A percentile compares a stretch with the other conserved stretches of the same genome.
These are phyloP conservation scores for Tridacna crocea DNA, from an alignment of 2,888 invertebrate genomes.

Conservation along the genomic window DNA sequence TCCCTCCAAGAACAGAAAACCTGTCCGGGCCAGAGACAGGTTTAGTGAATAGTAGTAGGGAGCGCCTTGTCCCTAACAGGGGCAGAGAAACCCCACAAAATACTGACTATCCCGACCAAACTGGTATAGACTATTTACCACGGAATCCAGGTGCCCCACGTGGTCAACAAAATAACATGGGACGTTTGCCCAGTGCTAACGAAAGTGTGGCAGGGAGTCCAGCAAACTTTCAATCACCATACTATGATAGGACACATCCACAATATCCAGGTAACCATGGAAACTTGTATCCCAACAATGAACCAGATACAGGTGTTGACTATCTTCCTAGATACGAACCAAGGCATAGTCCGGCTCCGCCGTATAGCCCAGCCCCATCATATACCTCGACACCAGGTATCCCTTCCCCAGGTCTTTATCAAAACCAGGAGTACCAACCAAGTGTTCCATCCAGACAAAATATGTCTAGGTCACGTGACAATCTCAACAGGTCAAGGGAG, in stretches of 20 bases:
- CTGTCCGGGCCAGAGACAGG: conserved; percentile 33
- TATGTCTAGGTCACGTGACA: conserved; percentile 45
- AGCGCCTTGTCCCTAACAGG: conserved; percentile 35
- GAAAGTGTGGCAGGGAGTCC: conserved; percentile 8
- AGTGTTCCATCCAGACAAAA: conserved; percentile 45
- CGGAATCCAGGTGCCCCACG: conserved; percentile 48
- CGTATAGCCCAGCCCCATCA: conserved; percentile 15
- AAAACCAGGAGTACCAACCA: conserved; percentile 18
- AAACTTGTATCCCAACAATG: conserved; percentile 21
- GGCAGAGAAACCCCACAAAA: conserved; percentile 54
- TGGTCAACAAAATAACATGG: conserved; percentile 6
- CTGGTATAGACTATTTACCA: conserved; percentile 58
- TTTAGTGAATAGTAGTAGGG: conserved; percentile 36
- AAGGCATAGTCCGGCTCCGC: conserved; percentile 31
- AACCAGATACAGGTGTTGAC: conserved; percentile 41
- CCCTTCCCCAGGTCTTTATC: background rate
- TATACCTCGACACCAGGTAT: conserved; percentile 4
- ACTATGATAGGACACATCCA: background rate
- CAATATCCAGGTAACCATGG: conserved; percentile 24
- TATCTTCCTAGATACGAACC: conserved; percentile 48
- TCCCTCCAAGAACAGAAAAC: conserved; percentile 33
- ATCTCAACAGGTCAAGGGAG: conserved; percentile 48
- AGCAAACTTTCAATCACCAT: conserved; percentile 19
- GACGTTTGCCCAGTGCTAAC: conserved; percentile 29
- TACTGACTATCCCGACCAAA: conserved; percentile 49